A percentile compares a stretch with the other conserved stretches of the same genome.
These are phyloP conservation scores for Dryobota labecula DNA, from an alignment of 2,888 invertebrate genomes.

Conservation along the genomic window DNA sequence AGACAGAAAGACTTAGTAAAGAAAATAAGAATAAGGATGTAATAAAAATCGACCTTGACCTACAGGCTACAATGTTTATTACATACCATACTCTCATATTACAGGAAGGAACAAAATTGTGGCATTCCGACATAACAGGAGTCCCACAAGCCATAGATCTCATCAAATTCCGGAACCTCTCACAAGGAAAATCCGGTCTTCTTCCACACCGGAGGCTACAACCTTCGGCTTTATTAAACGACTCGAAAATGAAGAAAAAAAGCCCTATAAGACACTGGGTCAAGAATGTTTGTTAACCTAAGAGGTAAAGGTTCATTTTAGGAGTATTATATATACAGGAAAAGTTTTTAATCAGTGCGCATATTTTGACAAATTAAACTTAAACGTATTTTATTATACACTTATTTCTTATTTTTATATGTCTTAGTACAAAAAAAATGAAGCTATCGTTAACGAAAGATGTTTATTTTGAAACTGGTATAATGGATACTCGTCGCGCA, in stretches of 20 bases:
- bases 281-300: background rate
- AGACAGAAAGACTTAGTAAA: background rate
- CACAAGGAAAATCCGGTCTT: slow-evolving; percentile 38
- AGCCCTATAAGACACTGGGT: background rate
- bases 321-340: no score
- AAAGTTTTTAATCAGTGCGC: no score
- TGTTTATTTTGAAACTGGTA: no score
- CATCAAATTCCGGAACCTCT: slow-evolving; percentile 10
- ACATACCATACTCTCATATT: background rate
- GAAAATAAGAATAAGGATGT: background rate
- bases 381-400: no score
- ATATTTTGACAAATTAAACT: no score
- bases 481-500: no score
- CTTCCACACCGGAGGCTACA: slow-evolving; percentile 8
- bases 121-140: slow-evolving; percentile 6
- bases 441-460: no score
- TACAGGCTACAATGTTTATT: background rate
- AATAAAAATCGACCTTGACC: background rate
- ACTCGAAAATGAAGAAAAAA: slow-evolving; percentile 10
- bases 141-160: slow-evolving; percentile 21
- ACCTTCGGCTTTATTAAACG: slow-evolving; percentile 39
- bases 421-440: no score
- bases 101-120: slow-evolving; percentile 27
- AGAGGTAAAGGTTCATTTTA: background rate
- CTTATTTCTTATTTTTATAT: no score